These are phyloP conservation scores for Neuroscelio doddi DNA, from an alignment of 2,888 invertebrate species.

Conservation along the genomic window DNA sequence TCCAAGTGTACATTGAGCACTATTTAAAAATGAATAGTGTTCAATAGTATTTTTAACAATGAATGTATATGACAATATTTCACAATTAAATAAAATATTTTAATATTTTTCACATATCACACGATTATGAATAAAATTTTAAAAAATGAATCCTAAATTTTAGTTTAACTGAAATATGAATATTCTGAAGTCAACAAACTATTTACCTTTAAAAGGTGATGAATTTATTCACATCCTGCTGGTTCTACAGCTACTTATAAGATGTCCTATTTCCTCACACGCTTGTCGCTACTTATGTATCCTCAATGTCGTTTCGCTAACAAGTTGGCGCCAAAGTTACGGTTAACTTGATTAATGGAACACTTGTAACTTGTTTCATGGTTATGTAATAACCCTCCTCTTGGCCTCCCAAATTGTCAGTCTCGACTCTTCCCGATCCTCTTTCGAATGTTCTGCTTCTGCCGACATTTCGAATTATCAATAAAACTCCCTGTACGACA, in stretches of 20 bases:
- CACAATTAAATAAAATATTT: too few species aligned
- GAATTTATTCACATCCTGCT: slow-evolving; percentile 23
- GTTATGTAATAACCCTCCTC: slow-evolving; percentile 59
- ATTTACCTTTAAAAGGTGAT: slow-evolving; percentile 32
- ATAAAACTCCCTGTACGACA: slow-evolving; percentile 37
- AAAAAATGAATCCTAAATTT: too few species aligned
- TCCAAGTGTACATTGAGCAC: too few species aligned
- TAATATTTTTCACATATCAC: too few species aligned
- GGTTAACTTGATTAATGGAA: slow-evolving; percentile 66
- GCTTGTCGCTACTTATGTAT: slow-evolving; percentile 32
- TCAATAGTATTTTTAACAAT: too few species aligned
- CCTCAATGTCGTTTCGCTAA: slow-evolving; percentile 49
- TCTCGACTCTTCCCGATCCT: slow-evolving; percentile 20
- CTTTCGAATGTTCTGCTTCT: slow-evolving; percentile 33
- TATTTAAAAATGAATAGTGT: too few species aligned
- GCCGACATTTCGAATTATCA: slow-evolving; percentile 38
- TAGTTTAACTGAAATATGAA: too few species aligned
- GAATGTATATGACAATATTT: too few species aligned
- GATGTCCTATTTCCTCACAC: slow-evolving; percentile 29
- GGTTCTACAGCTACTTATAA: slow-evolving; percentile 34
- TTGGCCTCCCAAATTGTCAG: slow-evolving; percentile 32
- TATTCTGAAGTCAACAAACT: too few species aligned
- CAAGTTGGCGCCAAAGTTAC: slow-evolving; percentile 58
- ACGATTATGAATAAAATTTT: too few species aligned
- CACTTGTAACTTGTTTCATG: slow-evolving; percentile 62